Percentiles rank a stretch among this genome's conserved stretches.
Evolutionary conservation across 2,888 invertebrate species (phyloP).

Genomic region (Volucella inanis): DNA sequence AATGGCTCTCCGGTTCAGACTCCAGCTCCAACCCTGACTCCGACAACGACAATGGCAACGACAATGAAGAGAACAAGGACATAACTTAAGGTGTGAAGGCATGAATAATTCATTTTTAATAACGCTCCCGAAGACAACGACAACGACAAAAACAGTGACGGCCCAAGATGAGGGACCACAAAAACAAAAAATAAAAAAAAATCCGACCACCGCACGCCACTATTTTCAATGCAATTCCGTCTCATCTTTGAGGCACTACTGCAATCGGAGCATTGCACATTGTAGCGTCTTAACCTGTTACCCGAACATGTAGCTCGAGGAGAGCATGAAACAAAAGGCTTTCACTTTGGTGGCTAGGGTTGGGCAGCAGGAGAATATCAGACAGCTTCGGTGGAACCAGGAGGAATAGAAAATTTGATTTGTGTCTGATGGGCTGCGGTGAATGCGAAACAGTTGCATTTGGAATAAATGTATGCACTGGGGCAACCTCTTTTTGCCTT

Average conservation of each 20-base stretch:
- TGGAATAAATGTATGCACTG: slow-evolving; percentile 40
- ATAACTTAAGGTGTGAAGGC: slow-evolving; percentile 79
- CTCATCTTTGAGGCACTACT: slow-evolving; percentile 37
- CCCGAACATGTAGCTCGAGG: slow-evolving; percentile 26
- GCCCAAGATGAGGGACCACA: slow-evolving; percentile 11
- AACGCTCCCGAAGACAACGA: slow-evolving; percentile 67
- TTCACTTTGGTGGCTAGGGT: slow-evolving; percentile 21
- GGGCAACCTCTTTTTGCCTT: slow-evolving; percentile 34
- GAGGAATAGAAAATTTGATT: slow-evolving; percentile 64
- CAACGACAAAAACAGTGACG: slow-evolving; percentile 22
- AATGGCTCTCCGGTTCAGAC: too few relatives aligned
- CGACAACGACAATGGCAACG: slow-evolving; percentile 49
- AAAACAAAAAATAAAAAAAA: slow-evolving; percentile 4
- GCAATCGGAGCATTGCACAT: slow-evolving; percentile 31
- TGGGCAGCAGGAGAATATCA: slow-evolving; percentile 38
- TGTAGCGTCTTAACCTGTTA: slow-evolving; percentile 60
- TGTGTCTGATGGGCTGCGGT: slow-evolving; percentile 69
- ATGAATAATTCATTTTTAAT: slow-evolving; percentile 76
- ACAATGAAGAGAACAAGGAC: slow-evolving; percentile 77
- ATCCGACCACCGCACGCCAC: slow-evolving; percentile 2
- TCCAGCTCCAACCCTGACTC: slow-evolving; percentile 18
- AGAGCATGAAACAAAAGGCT: slow-evolving; percentile 26
- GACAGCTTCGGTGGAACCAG: slow-evolving; percentile 26
- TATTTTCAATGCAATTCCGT: not conserved
- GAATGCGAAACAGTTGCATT: slow-evolving; percentile 68